These are phyloP conservation scores for Caenorhabditis sinica DNA, from an alignment of 2,888 invertebrate genomes.

Conservation along the genomic window DNA sequence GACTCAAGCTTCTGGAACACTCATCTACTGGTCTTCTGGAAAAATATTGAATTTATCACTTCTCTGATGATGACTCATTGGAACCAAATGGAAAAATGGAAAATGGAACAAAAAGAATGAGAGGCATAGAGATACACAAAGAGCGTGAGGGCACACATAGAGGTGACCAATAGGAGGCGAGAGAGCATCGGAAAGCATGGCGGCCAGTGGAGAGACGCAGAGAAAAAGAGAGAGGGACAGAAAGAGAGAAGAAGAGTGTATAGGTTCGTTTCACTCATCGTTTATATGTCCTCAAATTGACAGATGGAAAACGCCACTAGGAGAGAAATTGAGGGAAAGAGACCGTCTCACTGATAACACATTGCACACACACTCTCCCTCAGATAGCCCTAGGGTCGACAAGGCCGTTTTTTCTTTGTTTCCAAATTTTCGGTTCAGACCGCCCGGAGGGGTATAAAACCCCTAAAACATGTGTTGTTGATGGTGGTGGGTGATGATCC, in stretches of 20 bases:
- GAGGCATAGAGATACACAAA: neutral
- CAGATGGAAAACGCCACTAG: conserved; percentile 45
- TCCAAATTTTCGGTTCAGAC: too few species aligned
- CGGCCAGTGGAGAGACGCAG: conserved; percentile 25
- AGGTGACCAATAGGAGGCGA: neutral
- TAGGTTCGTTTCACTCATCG: conserved; percentile 2
- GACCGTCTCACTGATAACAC: conserved; percentile 56
- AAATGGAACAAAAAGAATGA: neutral
- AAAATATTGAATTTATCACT: neutral
- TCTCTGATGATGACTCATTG: conserved; percentile 28
- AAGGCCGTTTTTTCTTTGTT: conserved; percentile 40
- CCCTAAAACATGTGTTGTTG: neutral
- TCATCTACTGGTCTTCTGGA: conserved; percentile 43
- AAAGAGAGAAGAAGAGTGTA: too few species aligned
- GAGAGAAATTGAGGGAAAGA: neutral
- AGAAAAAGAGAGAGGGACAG: conserved; percentile 14
- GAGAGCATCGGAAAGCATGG: conserved; percentile 6
- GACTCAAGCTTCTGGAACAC: conserved; percentile 25
- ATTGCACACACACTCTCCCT: conserved; percentile 20
- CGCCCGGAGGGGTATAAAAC: neutral
- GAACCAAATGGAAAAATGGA: neutral
- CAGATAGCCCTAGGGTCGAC: neutral
- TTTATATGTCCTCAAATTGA: conserved; percentile 63
- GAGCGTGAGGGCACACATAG: conserved; percentile 26
- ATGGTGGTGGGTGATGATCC: neutral